Evolutionary conservation across 1,140 invertebrate genomes (phyloP), one percentile per base, ranked within the genome.

Genomic region (Scaptomyza pallida): DNA sequence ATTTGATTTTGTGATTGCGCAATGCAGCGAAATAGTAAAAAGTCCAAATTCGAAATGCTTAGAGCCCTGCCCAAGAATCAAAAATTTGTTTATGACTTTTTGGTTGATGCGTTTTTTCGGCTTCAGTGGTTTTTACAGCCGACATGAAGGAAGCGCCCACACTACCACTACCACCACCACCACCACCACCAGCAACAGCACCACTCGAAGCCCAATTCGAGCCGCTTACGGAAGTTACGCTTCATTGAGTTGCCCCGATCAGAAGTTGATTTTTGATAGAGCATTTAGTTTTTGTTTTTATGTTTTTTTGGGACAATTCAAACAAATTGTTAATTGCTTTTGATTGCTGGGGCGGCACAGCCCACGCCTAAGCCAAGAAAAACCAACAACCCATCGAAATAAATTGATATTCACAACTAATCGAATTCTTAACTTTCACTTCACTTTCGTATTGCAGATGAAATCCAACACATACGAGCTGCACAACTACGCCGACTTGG

Each of bases 321-420:
- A 67, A 72, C 55, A 85, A 75, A 88, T 85, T 85, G 82, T 85
- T 85, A 85, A 85, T 85, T 85, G 81, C 82, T 65, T 54, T 63
- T 67, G 48, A 72, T 72, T 72, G 70, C 56, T 60, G 55, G 56
- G 56, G 55, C 55, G 75, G 59, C 60, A 51, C 54, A 65, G 45
- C 69, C 65, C 64, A 72, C 73, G 51, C 63, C 59, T 33, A 23
- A 43, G 48, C 35, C 23, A 43, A 62, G 55, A 75, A 44, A 30
- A 30, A 6, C 6, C 6, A 30, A 2, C 8, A 8, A 33, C 19
- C 3, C n/a, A 30, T 21, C 43, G 5, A 33, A 40, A 56, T 40
- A 15, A 62, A 51, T 74, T 62, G 35, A 47, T 19, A 19, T n/a
- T 6, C 16, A 35, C 35, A 17, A 43, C 61, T 50, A 33, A 55